These are phyloP conservation scores for Masnerella sp. DNA, from an alignment of 2,888 invertebrate species.

Conservation along the genomic window DNA sequence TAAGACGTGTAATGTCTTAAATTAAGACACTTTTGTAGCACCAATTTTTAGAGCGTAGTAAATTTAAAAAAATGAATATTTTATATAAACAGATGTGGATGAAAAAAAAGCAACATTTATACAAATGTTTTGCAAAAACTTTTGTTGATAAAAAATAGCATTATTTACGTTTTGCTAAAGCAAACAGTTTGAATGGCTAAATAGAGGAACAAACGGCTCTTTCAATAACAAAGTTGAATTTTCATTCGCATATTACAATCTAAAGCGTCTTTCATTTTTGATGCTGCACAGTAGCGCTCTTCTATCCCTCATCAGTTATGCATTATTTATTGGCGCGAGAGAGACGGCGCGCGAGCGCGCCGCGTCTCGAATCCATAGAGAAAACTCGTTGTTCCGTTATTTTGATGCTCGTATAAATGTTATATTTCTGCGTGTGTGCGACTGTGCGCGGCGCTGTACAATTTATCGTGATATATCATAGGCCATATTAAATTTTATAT, in stretches of 20 bases:
- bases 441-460: not conserved
- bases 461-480: slow-evolving; percentile 31
- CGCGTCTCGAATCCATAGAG: slow-evolving; percentile 34
- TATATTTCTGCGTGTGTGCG: slow-evolving; percentile 25
- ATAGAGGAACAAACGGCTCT: slow-evolving; percentile 11
- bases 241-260: slow-evolving; percentile 37
- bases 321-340: slow-evolving; percentile 36
- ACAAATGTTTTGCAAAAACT: no score
- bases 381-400: slow-evolving; percentile 57
- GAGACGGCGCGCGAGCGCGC: slow-evolving; percentile 24
- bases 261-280: slow-evolving; percentile 43
- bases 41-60: no score
- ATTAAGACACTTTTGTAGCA: no score
- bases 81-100: no score
- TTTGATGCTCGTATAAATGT: slow-evolving; percentile 51
- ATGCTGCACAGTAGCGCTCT: slow-evolving; percentile 40
- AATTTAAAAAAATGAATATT: no score
- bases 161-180: not conserved
- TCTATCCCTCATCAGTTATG: slow-evolving; percentile 39
- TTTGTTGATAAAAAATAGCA: not conserved
- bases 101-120: no score
- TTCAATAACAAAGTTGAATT: slow-evolving; percentile 41
- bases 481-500: slow-evolving; percentile 37
- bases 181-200: slow-evolving; percentile 5
- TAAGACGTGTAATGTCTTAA: no score